Evolutionary conservation across 2,797 vertebrate species (phyloP), one percentile per base, ranked within the genome.

Genomic region (Nannoperca australis): DNA sequence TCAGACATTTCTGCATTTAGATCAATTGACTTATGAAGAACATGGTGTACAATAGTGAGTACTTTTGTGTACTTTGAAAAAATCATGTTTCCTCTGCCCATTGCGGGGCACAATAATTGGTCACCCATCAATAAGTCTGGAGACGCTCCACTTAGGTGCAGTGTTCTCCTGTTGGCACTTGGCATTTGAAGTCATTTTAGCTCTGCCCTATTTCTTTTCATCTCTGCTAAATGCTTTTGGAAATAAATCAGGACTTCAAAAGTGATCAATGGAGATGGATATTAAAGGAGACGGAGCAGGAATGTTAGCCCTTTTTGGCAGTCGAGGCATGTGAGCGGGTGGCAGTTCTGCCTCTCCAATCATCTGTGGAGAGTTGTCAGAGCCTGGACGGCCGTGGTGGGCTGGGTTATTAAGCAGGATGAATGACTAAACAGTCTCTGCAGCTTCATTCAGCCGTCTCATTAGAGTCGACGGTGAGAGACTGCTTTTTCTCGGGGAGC

Each of bases 401-500:
- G 89, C 78, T 81, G 89, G 84, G 91, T 92, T 95, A 94, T 94
- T 94, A 95, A 94, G 88, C 92, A 94, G 92, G 93, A 95, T 93
- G 93, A 94, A 95, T 95, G 93, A 88, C 92, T 94, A 89, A 93
- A 91, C 88, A 91, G 90, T 85, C 85, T 81, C 77, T 9, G 86
- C 84, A 71, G 89, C 82, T 92, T 92, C 89, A 82, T 91, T 93
- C 92, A 89, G 78, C 86, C 90, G 45, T 92, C 93, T 95, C 91
- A 94, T 95, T 94, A 95, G 81, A 89, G 78, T 73, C 80, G 75
- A 84, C 81, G 85, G 83, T 82, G 81, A 88, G 78, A 77, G 87
- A 84, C 85, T 76, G 74, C 78, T 85, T 88, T 87, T 89, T 88
- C 83, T 87, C 69, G 15, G 71, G 78, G 79, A 93, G 84, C 85